phyloP scores from a whole-genome alignment of 2,113 vertebrate species.

The Callionymus lyra region DNA sequence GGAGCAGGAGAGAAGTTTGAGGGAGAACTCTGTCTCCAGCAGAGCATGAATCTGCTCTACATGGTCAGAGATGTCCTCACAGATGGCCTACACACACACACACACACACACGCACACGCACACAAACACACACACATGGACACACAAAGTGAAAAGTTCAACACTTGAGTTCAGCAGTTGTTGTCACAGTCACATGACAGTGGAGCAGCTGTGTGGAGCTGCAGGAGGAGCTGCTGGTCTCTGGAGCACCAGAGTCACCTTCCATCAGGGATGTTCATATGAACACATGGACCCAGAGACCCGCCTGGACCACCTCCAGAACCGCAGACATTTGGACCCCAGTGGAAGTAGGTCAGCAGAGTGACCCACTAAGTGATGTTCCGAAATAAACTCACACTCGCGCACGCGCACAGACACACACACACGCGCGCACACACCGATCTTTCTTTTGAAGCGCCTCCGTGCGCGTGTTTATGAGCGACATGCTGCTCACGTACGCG shows the following conservation, averaged over 20 bases:
- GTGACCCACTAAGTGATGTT: no score
- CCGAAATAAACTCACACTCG: no score
- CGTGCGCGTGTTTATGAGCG: neutral
- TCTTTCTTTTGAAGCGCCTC: no score
- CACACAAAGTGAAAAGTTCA: neutral
- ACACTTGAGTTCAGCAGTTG: neutral
- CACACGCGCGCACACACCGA: no score
- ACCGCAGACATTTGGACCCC: no score
- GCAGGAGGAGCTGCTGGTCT: no score
- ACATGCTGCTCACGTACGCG: neutral
- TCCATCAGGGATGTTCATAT: no score
- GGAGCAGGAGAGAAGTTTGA: conserved; percentile 94
- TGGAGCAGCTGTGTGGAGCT: neutral
- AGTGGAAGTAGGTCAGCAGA: no score
- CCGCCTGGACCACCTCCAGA: no score
- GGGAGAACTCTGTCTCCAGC: conserved; percentile 93
- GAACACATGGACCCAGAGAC: no score
- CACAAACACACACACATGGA: conserved; percentile 2
- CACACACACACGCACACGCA: conserved; percentile 5
- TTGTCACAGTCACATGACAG: neutral
- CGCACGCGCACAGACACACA: no score
- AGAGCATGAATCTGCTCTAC: conserved; percentile 98
- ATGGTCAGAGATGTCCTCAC: conserved; percentile 97
- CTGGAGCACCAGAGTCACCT: no score
- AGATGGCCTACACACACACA: conserved; percentile 79